Evolutionary conservation across 1,140 invertebrate genomes (phyloP).

Genomic region (Zaprionus ghesquierei): DNA sequence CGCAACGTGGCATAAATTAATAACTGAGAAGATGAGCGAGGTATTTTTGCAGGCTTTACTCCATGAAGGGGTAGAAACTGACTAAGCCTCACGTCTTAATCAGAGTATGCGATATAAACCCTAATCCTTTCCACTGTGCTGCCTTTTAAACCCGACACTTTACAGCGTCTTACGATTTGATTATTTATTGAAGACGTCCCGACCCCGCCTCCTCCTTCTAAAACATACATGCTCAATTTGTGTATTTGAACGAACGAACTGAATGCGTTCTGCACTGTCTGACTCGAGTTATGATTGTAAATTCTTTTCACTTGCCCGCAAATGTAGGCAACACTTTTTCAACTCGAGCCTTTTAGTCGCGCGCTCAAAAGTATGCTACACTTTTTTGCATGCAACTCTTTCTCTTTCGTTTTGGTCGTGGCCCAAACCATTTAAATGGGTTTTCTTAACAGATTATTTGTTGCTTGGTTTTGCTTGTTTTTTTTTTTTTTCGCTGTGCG

Average conservation of each 20-base stretch:
- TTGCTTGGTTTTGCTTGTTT: slow-evolving; percentile 25
- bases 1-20: neutral
- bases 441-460: slow-evolving; percentile 78
- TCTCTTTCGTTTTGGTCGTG: slow-evolving; percentile 9
- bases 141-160: slow-evolving; percentile 1
- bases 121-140: neutral
- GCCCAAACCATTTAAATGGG: slow-evolving; percentile 67
- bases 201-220: no score
- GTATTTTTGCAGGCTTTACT: neutral
- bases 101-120: neutral
- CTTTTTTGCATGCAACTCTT: slow-evolving; percentile 13
- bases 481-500: slow-evolving; percentile 57
- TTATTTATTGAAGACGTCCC: slow-evolving; percentile 28
- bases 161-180: slow-evolving; percentile 6
- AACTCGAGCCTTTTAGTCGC: slow-evolving; percentile 6
- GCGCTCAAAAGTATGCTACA: slow-evolving; percentile 41
- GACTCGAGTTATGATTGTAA: slow-evolving; percentile 1
- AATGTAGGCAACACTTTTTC: slow-evolving; percentile 14
- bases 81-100: neutral
- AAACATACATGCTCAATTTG: slow-evolving; percentile 28
- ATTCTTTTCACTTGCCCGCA: slow-evolving; percentile 2
- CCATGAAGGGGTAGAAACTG: neutral
- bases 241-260: slow-evolving; percentile 26
- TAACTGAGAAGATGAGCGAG: neutral
- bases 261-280: slow-evolving; percentile 1